Base-by-base conservation (phyloP, 2,888 invertebrate species). In the Hemicrepidius hirtus region DNA sequence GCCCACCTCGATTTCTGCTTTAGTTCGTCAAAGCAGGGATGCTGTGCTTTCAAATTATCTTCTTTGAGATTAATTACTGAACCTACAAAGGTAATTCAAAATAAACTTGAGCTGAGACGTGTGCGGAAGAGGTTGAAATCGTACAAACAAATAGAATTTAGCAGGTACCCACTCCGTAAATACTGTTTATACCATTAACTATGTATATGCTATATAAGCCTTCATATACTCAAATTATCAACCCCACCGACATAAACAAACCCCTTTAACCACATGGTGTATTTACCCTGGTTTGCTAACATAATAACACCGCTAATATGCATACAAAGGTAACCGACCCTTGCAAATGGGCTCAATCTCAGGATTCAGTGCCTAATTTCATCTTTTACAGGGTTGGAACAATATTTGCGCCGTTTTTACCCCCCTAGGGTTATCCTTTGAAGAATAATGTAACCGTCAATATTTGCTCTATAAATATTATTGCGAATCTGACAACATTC, bases 201-300 rank as follows among this genome's bases (percentile, higher is more conserved):
- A 20, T 28, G 50, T 53, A 53, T 49, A 68, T 55, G 53, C 35
- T 35, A 41, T 63, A 40, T 68, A 53, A 62, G 62, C 53, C 24
- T 68, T 62, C 62, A 55, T 69, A 64, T 64, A 63, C 69, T 69
- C 63, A 69, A 69, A 69, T 69, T 69, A 69, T 63, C 55, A 69
- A 69, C 63, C 69, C 75, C 76, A 62, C 74, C 72, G 66, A 74
- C 76, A 76, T 79, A 79, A 80, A 80, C 77, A 77, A 77, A 76
- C 77, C 78, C 77, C 73, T 76, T 74, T 72, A 73, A 76, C 78
- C 76, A 72, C 77, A 77, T 71, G 67, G 74, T 78, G 76, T 79
- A 80, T 80, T 80, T 80, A 78, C 77, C 69, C 75, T 74, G 75
- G 74, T 75, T 78, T 78, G 76, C 78, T 78, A 80, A 75, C 78